Evolutionary conservation across 2,888 invertebrate genomes (phyloP).

Genomic region (Ashinkailepas kermadecensis): DNA sequence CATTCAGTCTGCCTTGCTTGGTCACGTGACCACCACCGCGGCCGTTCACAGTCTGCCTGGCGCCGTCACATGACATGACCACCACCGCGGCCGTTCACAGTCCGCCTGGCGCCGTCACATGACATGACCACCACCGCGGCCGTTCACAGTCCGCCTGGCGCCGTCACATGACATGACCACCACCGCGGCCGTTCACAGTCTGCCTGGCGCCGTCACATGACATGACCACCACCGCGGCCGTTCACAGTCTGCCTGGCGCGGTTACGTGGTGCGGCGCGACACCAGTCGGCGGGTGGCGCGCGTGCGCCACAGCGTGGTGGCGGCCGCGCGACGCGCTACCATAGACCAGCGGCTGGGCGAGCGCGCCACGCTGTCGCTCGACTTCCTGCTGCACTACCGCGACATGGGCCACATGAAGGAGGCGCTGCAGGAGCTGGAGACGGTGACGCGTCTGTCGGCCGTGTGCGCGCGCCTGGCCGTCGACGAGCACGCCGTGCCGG

Average conservation of each 20-base stretch:
- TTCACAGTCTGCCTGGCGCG: not conserved
- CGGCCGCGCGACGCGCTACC: slow-evolving; percentile 39
- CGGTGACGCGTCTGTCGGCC: not conserved
- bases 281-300: slow-evolving; percentile 36
- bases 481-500: not conserved
- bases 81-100: no score
- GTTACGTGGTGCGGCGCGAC: not conserved
- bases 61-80: no score
- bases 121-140: no score
- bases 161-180: no score
- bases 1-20: no score
- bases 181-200: no score
- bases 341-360: slow-evolving; percentile 41
- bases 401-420: slow-evolving; percentile 41
- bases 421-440: slow-evolving; percentile 40
- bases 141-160: no score
- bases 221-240: no score
- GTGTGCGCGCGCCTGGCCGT: not conserved
- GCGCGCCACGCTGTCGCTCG: slow-evolving; percentile 40
- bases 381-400: slow-evolving; percentile 40
- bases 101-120: no score
- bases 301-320: slow-evolving; percentile 38
- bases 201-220: no score
- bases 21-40: no score
- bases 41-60: no score